Evolutionary conservation across 2,888 invertebrate species (phyloP).

Genomic region (Kuschelorhynchus macadamiae): DNA sequence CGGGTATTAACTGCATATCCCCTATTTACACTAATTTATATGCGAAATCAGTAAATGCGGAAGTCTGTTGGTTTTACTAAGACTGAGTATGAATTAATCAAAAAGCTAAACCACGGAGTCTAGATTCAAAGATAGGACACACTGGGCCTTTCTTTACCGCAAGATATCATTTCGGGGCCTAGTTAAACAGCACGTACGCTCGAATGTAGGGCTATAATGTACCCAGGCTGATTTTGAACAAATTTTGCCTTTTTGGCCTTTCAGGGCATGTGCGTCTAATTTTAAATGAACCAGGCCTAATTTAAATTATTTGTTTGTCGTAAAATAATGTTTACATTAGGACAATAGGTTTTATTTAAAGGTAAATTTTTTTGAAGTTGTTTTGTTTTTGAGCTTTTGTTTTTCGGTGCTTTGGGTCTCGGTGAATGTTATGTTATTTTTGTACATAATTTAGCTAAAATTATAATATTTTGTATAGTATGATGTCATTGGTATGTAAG

Average conservation of each 20-base stretch:
- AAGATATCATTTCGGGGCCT: conserved; percentile 37
- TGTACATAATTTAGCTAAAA: too few relatives aligned
- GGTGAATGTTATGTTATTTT: too few relatives aligned
- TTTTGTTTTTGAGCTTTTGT: too few relatives aligned
- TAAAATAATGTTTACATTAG: conserved; percentile 22
- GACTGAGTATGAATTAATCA: conserved; percentile 63
- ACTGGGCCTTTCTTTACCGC: conserved; percentile 50
- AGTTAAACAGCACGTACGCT: conserved; percentile 41
- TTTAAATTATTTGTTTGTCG: conserved; percentile 36
- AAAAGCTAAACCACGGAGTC: conserved; percentile 60
- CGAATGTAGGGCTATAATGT: conserved; percentile 33
- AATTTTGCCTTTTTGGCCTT: conserved; percentile 42
- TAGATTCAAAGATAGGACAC: conserved; percentile 65
- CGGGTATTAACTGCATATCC: too few relatives aligned
- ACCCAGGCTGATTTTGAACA: conserved; percentile 26
- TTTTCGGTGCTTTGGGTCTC: too few relatives aligned
- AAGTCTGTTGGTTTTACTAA: conserved; percentile 44
- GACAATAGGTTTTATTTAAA: background rate
- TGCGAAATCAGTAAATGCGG: conserved; percentile 47
- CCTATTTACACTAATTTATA: too few relatives aligned
- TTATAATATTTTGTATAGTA: too few relatives aligned
- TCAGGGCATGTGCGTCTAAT: conserved; percentile 22
- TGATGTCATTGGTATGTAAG: too few relatives aligned
- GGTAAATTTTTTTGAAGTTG: background rate
- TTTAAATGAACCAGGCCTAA: conserved; percentile 31